A percentile compares a stretch with the other conserved stretches of the same genome.
Evolutionary conservation across 2,113 vertebrate species (phyloP).

Genomic region (Platysteira castanea): DNA sequence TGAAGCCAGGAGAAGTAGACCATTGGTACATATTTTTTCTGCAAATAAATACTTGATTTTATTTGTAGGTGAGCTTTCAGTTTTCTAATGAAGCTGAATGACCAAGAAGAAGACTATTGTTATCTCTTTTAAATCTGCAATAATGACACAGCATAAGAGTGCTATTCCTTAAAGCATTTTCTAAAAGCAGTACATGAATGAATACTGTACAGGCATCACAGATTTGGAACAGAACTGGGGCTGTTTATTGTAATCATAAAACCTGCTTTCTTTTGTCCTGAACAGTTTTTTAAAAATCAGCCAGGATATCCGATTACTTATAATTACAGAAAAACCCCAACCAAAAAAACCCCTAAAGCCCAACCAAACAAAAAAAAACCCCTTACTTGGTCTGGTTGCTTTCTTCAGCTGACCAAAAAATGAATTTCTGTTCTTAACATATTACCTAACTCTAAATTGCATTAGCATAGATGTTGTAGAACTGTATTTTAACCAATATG

Average conservation of each 20-base stretch:
- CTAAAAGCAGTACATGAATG: not conserved
- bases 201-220: not conserved
- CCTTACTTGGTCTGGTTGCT: not conserved
- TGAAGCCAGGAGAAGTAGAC: not conserved
- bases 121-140: not conserved
- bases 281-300: not conserved
- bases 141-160: not conserved
- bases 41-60: not conserved
- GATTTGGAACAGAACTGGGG: not conserved
- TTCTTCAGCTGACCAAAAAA: not conserved
- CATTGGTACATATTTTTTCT: not conserved
- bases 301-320: not conserved
- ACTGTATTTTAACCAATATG: not conserved
- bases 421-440: not conserved
- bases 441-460: not conserved
- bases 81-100: not conserved
- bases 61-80: not conserved
- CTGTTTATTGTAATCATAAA: not conserved
- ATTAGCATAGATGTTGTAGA: not conserved
- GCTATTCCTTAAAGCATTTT: not conserved
- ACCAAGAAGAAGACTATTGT: not conserved
- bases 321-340: not conserved
- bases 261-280: not conserved
- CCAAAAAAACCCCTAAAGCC: not conserved
- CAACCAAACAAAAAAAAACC: not conserved